phyloP scores from a whole-genome alignment of 2,888 invertebrate species.

The Acheta domesticus region DNA sequence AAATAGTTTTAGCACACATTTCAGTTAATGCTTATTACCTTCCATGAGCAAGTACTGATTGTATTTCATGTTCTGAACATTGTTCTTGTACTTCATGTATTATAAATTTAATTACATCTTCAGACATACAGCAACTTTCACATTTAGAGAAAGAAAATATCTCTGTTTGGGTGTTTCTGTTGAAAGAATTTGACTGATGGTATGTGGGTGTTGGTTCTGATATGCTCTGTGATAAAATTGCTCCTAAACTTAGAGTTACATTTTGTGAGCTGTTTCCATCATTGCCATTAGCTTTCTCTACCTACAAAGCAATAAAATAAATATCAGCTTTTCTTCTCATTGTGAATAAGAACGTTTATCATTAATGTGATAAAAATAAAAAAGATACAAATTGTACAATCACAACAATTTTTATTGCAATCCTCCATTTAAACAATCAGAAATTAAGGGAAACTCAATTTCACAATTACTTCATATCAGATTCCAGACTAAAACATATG shows the following conservation, averaged over 20 bases:
- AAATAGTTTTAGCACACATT: no score
- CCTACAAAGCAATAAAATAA: neutral
- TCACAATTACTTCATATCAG: no score
- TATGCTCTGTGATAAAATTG: neutral
- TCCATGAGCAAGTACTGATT: neutral
- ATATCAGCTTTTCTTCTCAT: neutral
- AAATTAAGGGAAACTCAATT: no score
- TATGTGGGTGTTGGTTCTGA: neutral
- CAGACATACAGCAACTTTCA: slow-evolving; percentile 22
- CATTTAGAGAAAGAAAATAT: slow-evolving; percentile 5
- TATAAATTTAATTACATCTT: neutral
- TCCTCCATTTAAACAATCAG: no score
- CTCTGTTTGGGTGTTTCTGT: slow-evolving; percentile 18
- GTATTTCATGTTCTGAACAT: neutral
- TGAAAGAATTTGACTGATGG: neutral
- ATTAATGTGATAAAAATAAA: no score
- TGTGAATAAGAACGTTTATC: no score
- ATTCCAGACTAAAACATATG: no score
- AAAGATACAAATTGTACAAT: no score
- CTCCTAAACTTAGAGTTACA: neutral
- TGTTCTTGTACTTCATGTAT: neutral
- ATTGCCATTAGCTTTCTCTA: neutral
- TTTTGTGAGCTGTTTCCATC: neutral
- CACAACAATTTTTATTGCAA: no score
- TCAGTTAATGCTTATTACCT: neutral